These are phyloP conservation scores for Danaus plexippus DNA, from an alignment of 1,140 invertebrate genomes.

Conservation along the genomic window DNA sequence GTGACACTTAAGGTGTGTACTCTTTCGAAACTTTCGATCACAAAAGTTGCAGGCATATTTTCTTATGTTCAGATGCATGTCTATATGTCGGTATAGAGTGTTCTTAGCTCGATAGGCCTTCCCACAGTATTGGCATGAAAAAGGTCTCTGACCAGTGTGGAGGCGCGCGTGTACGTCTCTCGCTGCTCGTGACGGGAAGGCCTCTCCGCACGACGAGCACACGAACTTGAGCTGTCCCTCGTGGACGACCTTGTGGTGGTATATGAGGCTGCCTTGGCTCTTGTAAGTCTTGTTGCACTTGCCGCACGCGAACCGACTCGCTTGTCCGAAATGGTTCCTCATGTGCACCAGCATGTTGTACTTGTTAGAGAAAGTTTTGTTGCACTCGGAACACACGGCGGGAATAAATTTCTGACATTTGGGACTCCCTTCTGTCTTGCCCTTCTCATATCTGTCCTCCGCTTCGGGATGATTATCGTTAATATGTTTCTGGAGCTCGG, in stretches of 20 bases:
- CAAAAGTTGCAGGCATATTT: constrained; percentile 73
- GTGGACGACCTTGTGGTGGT: constrained; percentile 41
- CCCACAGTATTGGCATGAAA: constrained; percentile 71
- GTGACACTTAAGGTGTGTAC: constrained; percentile 46
- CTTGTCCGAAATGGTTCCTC: constrained; percentile 26
- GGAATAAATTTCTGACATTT: constrained; percentile 45
- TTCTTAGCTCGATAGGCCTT: constrained; percentile 48
- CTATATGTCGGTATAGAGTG: constrained; percentile 40
- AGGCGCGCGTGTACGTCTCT: constrained; percentile 47
- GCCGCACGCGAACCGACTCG: constrained; percentile 24
- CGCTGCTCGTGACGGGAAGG: constrained; percentile 39
- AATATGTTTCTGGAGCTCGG: constrained; percentile 34
- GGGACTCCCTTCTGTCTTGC: constrained; percentile 17
- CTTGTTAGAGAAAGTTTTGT: constrained; percentile 52
- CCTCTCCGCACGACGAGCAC: constrained; percentile 47
- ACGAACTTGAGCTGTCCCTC: constrained; percentile 31
- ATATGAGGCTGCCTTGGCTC: constrained; percentile 27
- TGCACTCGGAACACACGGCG: constrained; percentile 44
- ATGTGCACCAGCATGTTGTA: constrained; percentile 51
- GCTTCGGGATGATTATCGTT: constrained; percentile 22
- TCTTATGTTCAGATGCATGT: constrained; percentile 44
- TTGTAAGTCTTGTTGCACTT: constrained; percentile 40
- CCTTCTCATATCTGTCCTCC: not conserved
- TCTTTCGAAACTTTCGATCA: constrained; percentile 54
- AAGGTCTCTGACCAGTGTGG: constrained; percentile 72